Percentiles rank a stretch among this genome's conserved stretches.
Evolutionary conservation across 2,888 invertebrate species (phyloP).

Genomic region (Mechanitis mazaeus): DNA sequence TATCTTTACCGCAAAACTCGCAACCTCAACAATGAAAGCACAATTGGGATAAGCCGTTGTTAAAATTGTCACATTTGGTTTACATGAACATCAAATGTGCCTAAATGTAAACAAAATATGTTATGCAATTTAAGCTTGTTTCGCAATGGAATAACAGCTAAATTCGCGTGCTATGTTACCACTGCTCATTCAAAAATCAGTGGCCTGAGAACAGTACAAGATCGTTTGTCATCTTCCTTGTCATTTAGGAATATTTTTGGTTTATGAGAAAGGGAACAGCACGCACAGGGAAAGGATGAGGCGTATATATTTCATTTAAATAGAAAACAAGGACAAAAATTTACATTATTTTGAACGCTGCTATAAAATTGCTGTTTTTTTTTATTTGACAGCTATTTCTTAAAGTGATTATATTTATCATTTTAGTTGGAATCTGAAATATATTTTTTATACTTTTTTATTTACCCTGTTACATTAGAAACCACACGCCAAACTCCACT

Average conservation of each 20-base stretch:
- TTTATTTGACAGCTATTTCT: background rate
- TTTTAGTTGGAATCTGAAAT: too few species aligned
- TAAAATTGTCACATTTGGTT: conserved; percentile 25
- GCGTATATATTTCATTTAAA: background rate
- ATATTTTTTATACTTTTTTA: too few species aligned
- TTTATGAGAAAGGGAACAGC: conserved; percentile 21
- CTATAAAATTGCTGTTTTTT: background rate
- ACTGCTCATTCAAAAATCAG: conserved; percentile 41
- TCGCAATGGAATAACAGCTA: conserved; percentile 9
- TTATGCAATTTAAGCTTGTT: conserved; percentile 15
- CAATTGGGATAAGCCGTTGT: conserved; percentile 18
- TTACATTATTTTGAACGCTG: background rate
- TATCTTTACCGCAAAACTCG: conserved; percentile 6
- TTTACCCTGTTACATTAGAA: too few species aligned
- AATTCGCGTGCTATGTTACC: conserved; percentile 10
- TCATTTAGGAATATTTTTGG: conserved; percentile 46
- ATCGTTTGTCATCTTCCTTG: conserved; percentile 50
- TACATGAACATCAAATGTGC: conserved; percentile 29
- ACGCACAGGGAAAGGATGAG: conserved; percentile 4
- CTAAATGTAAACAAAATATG: conserved; percentile 23
- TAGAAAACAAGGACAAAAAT: conserved; percentile 2
- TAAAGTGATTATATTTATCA: background rate
- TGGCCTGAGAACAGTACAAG: conserved; percentile 45
- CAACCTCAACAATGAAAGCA: conserved; percentile 15
- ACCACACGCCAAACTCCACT: too few species aligned